Percentiles rank a stretch among this genome's conserved stretches.
phyloP scores from a whole-genome alignment of 2,113 vertebrate genomes.

The Sciurus niger region DNA sequence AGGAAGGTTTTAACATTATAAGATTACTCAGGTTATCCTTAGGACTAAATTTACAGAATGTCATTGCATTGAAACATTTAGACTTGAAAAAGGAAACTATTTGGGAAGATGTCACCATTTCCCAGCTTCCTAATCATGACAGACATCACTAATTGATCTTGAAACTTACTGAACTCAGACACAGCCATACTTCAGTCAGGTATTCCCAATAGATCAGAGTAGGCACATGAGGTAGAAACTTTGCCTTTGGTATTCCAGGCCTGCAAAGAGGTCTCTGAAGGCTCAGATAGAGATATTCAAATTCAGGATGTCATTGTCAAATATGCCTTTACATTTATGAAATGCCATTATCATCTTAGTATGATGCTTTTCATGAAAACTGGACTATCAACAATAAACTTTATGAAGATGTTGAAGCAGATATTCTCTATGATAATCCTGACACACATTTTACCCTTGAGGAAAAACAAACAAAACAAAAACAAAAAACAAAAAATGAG shows the following conservation, averaged over 20 bases:
- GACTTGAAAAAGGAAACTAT: not conserved
- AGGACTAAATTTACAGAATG: not conserved
- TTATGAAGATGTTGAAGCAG: not conserved
- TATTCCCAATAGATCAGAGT: not conserved
- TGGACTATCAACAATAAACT: not conserved
- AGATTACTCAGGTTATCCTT: not conserved
- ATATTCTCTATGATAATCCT: not conserved
- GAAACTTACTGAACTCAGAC: not conserved
- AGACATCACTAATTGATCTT: not conserved
- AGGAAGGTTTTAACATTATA: not conserved
- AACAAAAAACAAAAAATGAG: not conserved
- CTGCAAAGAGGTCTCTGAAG: conserved; percentile 36
- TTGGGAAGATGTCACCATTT: not conserved
- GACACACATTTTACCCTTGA: not conserved
- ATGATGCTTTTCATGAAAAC: not conserved
- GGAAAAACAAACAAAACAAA: not conserved
- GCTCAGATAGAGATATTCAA: not conserved
- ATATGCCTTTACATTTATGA: conserved; percentile 3
- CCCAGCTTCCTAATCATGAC: not conserved
- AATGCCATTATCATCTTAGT: conserved; percentile 1
- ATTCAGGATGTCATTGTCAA: conserved; percentile 55
- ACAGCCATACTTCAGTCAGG: not conserved
- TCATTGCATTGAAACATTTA: not conserved
- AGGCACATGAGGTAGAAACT: not conserved
- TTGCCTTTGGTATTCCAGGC: not conserved